phyloP scores from a whole-genome alignment of 2,797 vertebrate genomes.

The Microchirus variegatus region DNA sequence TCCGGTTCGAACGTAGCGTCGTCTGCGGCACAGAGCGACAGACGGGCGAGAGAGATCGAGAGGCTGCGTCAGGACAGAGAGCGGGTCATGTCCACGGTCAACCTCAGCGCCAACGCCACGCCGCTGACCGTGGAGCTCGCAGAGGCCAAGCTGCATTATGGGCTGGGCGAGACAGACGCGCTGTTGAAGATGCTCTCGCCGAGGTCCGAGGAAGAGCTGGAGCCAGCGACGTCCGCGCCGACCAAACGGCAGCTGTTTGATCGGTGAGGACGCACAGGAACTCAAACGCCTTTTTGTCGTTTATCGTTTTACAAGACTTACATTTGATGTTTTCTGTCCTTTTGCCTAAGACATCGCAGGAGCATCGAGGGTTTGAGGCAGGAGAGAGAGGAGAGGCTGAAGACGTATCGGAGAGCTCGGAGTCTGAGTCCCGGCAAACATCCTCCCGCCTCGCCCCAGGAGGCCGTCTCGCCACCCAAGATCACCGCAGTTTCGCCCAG shows the following conservation, averaged over 20 bases:
- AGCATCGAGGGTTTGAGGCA: slow-evolving; percentile 85
- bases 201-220: slow-evolving; percentile 70
- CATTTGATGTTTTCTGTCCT: not conserved
- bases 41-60: slow-evolving; percentile 81
- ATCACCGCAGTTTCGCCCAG: slow-evolving; percentile 74
- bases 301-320: too few species aligned
- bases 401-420: slow-evolving; percentile 80
- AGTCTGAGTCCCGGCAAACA: slow-evolving; percentile 90
- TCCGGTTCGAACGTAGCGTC: slow-evolving; percentile 48
- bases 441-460: slow-evolving; percentile 52
- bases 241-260: slow-evolving; percentile 79
- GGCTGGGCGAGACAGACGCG: slow-evolving; percentile 90
- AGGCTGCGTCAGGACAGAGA: slow-evolving; percentile 83
- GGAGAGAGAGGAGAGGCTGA: slow-evolving; percentile 84
- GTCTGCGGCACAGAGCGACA: slow-evolving; percentile 28
- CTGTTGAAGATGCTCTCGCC: slow-evolving; percentile 87
- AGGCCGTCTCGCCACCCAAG: slow-evolving; percentile 41
- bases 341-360: slow-evolving; percentile 82
- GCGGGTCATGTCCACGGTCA: slow-evolving; percentile 86
- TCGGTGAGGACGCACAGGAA: slow-evolving; percentile 50
- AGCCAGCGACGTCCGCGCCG: slow-evolving; percentile 9
- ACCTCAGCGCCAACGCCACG: slow-evolving; percentile 81
- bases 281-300: not conserved
- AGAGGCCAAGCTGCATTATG: slow-evolving; percentile 90
- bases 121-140: slow-evolving; percentile 90